Conservation (phyloP, 2,113 vertebrate genomes). For the Menura novaehollandiae region DNA sequence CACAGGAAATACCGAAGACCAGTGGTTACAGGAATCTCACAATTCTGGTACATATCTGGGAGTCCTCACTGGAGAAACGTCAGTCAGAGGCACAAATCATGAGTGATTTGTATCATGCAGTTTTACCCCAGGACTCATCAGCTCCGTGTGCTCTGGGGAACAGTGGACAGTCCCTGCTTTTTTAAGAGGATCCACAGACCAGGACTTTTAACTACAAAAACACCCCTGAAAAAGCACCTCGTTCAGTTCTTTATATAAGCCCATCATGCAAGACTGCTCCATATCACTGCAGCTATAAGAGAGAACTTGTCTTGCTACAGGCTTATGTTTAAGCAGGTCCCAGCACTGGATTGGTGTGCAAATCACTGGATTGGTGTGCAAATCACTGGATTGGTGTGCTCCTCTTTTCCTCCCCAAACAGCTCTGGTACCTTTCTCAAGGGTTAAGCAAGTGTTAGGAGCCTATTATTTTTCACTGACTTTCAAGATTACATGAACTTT, state of each 20-base stretch:
- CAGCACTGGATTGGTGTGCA: neutral
- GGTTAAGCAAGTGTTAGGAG: neutral
- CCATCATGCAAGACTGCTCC: neutral
- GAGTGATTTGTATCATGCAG: neutral
- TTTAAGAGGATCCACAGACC: neutral
- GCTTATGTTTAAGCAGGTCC: neutral
- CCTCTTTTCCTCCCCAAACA: neutral
- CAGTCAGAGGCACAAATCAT: slow-evolving; percentile 16
- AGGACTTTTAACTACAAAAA: neutral
- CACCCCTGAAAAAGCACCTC: neutral
- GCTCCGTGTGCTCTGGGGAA: neutral
- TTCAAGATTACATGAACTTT: neutral
- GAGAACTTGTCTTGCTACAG: neutral
- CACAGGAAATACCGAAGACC: slow-evolving; percentile 44
- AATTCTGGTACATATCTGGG: neutral
- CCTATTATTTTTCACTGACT: neutral
- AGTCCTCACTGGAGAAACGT: neutral
- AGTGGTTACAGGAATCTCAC: slow-evolving; percentile 20
- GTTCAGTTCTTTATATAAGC: neutral
- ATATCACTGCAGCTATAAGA: neutral
- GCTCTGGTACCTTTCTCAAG: neutral
- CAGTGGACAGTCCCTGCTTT: neutral
- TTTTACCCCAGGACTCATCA: neutral
- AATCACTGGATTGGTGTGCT: neutral
- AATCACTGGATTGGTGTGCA: too few species aligned